Percentiles rank a stretch among this genome's conserved stretches.
phyloP scores from a whole-genome alignment of 2,797 vertebrate genomes.

The Agapornis canus region DNA sequence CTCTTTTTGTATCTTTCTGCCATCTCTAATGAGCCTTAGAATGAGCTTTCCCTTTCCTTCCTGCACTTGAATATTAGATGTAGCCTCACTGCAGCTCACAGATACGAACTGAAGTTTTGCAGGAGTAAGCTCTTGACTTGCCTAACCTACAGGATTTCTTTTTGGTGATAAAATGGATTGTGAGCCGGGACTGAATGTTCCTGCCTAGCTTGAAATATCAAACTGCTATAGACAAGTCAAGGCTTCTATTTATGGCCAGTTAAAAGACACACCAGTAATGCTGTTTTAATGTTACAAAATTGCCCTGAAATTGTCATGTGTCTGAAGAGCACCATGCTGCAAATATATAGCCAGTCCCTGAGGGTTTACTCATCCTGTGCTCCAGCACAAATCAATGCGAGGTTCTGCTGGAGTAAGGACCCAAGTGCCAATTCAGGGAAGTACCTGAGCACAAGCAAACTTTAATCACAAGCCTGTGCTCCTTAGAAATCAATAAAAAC shows the following conservation, averaged over 20 bases:
- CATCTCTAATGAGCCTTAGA: constrained; percentile 37
- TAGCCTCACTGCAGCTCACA: not conserved
- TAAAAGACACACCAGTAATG: constrained; percentile 23
- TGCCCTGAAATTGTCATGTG: constrained; percentile 45
- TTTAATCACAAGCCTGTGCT: not conserved
- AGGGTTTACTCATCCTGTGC: constrained; percentile 18
- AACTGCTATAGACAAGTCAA: not conserved
- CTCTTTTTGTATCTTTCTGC: constrained; percentile 57
- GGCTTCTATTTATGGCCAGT: constrained; percentile 38
- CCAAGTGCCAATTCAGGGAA: not conserved
- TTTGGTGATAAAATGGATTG: constrained; percentile 26
- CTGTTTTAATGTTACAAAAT: constrained; percentile 46
- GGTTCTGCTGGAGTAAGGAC: constrained; percentile 35
- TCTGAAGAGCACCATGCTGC: constrained; percentile 7
- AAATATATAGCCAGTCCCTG: not conserved
- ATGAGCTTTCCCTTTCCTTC: constrained; percentile 9
- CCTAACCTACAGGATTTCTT: not conserved
- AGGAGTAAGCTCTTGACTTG: constrained; percentile 46
- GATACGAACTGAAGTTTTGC: constrained; percentile 17
- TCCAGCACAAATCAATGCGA: constrained; percentile 14
- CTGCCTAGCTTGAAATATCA: constrained; percentile 9
- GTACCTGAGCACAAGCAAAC: not conserved
- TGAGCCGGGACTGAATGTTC: not conserved
- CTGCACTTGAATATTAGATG: constrained; percentile 4
- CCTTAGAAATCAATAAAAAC: not conserved